phyloP scores from a whole-genome alignment of 2,888 invertebrate genomes.

The Pollenia angustigena region DNA sequence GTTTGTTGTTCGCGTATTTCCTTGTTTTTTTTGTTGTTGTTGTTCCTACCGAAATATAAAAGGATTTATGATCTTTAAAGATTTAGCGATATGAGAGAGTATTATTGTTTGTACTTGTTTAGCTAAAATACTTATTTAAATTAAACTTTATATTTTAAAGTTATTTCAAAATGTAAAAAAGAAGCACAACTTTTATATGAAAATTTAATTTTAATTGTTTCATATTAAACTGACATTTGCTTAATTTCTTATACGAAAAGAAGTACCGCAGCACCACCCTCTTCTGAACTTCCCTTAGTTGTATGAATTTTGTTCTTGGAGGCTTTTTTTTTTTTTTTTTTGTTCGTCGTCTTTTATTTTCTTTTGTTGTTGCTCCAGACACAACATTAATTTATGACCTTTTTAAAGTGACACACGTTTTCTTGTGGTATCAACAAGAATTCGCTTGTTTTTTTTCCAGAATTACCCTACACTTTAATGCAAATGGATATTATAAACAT shows the following conservation, averaged over 20 bases:
- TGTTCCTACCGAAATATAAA: conserved; percentile 35
- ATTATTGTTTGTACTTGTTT: conserved; percentile 22
- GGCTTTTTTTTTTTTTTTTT: conserved; percentile 36
- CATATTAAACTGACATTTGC: conserved; percentile 62
- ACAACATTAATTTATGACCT: conserved; percentile 72
- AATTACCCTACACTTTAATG: conserved; percentile 15
- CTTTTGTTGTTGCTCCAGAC: conserved; percentile 51
- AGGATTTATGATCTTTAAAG: conserved; percentile 69
- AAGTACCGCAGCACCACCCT: conserved; percentile 10
- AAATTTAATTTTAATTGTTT: conserved; percentile 71
- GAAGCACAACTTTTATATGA: neutral
- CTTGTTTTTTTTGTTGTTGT: neutral
- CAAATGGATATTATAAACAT: too few species aligned
- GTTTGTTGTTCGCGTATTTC: neutral
- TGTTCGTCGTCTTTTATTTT: conserved; percentile 8
- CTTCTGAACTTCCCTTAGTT: neutral
- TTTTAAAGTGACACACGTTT: conserved; percentile 73
- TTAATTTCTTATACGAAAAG: neutral
- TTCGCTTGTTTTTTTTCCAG: conserved; percentile 34
- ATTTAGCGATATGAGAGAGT: conserved; percentile 24
- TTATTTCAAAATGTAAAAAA: neutral
- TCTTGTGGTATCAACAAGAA: conserved; percentile 69
- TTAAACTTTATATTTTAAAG: conserved; percentile 25
- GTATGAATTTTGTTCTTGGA: neutral
- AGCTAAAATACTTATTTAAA: conserved; percentile 51